Conservation (phyloP, 2,797 vertebrate species). For the Rhinogobio ventralis region DNA sequence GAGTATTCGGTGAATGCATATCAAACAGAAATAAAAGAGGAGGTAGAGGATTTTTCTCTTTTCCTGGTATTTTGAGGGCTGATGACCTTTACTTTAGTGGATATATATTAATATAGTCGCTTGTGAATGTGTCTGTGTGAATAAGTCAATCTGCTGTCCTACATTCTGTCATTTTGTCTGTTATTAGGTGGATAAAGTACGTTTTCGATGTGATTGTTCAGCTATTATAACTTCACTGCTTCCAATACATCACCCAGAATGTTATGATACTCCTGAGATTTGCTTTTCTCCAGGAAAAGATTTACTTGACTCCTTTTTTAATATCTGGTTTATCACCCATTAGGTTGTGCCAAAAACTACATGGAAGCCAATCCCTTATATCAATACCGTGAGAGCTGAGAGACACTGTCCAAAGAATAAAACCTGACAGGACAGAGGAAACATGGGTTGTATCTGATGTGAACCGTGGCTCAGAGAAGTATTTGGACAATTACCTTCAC, state of each 20-base stretch:
- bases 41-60: conserved; percentile 72
- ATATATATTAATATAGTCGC: conserved; percentile 69
- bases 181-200: conserved; percentile 5
- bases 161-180: not conserved
- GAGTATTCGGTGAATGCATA: conserved; percentile 80
- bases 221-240: conserved; percentile 17
- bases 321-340: conserved; percentile 38
- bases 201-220: conserved; percentile 27
- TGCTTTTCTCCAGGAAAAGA: conserved; percentile 28
- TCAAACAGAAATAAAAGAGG: conserved; percentile 75
- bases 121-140: conserved; percentile 18
- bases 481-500: not conserved
- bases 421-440: not conserved
- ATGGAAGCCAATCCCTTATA: conserved; percentile 23
- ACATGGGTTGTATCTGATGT: conserved; percentile 9
- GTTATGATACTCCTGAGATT: conserved; percentile 26
- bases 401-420: conserved; percentile 2
- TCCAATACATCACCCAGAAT: conserved; percentile 26
- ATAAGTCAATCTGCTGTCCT: not conserved
- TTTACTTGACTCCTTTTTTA: conserved; percentile 24
- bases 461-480: conserved; percentile 1
- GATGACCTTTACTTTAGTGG: conserved; percentile 80
- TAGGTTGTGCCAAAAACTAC: conserved; percentile 29
- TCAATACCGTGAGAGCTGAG: conserved; percentile 8
- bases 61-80: conserved; percentile 52